phyloP scores from a whole-genome alignment of 2,888 invertebrate genomes.

The Biston betularia region DNA sequence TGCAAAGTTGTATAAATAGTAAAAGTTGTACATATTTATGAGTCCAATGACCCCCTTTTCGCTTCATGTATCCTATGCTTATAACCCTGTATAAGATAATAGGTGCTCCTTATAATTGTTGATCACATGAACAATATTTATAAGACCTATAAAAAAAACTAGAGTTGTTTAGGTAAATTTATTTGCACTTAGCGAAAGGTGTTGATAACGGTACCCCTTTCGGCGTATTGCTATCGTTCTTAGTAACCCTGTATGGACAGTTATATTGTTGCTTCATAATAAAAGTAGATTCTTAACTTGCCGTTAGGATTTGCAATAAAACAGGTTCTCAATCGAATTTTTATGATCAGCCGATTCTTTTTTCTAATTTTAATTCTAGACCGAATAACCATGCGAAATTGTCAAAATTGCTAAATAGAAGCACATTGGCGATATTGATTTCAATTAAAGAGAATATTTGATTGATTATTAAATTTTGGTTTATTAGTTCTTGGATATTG shows the following conservation, averaged over 20 bases:
- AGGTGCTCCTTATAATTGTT: too few species aligned
- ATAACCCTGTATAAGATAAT: too few species aligned
- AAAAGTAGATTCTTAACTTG: slow-evolving; percentile 14
- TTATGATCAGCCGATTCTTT: slow-evolving; percentile 4
- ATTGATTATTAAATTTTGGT: slow-evolving; percentile 47
- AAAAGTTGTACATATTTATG: too few species aligned
- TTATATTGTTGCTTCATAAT: neutral
- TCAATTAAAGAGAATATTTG: slow-evolving; percentile 37
- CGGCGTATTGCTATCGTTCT: neutral
- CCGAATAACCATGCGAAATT: slow-evolving; percentile 38
- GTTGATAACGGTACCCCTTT: too few species aligned
- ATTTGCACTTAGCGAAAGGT: too few species aligned
- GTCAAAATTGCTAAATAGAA: slow-evolving; percentile 38
- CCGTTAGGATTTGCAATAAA: slow-evolving; percentile 35
- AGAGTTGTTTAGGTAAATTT: too few species aligned
- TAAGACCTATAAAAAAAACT: too few species aligned
- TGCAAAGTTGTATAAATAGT: too few species aligned
- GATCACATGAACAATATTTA: too few species aligned
- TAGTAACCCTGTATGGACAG: neutral
- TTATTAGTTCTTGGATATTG: slow-evolving; percentile 47
- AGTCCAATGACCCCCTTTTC: too few species aligned
- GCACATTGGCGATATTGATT: slow-evolving; percentile 30
- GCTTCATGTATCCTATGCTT: too few species aligned
- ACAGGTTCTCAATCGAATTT: slow-evolving; percentile 38
- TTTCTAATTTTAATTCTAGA: slow-evolving; percentile 8